Evolutionary conservation across 2,113 vertebrate genomes (phyloP), one percentile per base, ranked within the genome.

Genomic region (Ameiurus melas): DNA sequence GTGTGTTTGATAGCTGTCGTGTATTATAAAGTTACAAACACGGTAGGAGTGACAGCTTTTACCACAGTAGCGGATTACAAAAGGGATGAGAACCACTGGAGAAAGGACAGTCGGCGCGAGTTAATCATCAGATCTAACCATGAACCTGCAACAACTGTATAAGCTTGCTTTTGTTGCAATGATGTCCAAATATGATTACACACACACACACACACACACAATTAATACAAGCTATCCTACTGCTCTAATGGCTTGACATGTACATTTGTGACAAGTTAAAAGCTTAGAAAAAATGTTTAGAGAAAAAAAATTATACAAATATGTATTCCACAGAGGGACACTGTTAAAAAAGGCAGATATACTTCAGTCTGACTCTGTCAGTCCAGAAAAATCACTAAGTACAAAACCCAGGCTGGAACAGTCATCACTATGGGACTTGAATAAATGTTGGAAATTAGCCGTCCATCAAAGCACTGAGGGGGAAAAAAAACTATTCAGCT

Each of bases 161-260:
- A 68, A 30, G 4, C 14, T 85, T 36, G 43, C 20, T 75, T 62
- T 19, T 60, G 53, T 27, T 75, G 19, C 68, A 71, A 22, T 39
- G 30, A n/a, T 39, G 47, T 89, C 90, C 86, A 88, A 91, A 89
- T 93, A 92, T 91, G 92, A 95, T 93, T 10, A 51, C 47, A 51
- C 0, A 51, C 9, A 51, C 47, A 90, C 92, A 94, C 93, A n/a
- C n/a, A n/a, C n/a, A n/a, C n/a, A 94, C 88, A 89, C 94, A 85
- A 92, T 58, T 36, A 66, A 75, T 30, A 91, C 91, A 71, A 90
- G 86, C 86, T 88, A 83, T 19, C 82, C 89, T 91, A 90, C 73
- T 85, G 91, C 60, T 92, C 90, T 85, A 92, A 94, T 92, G 91
- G 91, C 91, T 92, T 84, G 92, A 88, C 66, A 64, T 86, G 33